Evolutionary conservation across 1,140 invertebrate genomes (phyloP), one percentile per base, ranked within the genome.

Genomic region (Cyclina sinensis): DNA sequence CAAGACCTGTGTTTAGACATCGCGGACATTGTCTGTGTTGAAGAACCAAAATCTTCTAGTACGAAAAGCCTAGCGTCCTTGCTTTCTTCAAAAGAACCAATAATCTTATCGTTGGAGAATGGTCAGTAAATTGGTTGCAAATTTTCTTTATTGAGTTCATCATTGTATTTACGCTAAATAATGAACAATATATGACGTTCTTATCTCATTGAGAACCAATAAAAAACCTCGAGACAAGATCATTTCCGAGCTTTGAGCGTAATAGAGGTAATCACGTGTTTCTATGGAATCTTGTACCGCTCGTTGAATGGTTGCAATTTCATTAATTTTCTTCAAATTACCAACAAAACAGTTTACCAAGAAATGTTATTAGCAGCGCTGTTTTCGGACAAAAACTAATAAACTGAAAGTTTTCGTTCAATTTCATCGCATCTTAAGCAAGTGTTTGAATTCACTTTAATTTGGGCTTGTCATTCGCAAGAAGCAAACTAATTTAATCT

Each of bases 361-460:
- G 80, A 83, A 83, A 68, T 46, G 80, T 43, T 68, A 83, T 83
- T 83, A 68, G 21, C 39, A 68, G 39, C 80, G 59, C 80, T 68
- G 80, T 68, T 83, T 83, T 79, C 62, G 80, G 80, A 83, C 80
- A 83, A 83, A 83, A 83, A 30, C 80, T 83, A 83, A 83, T 83
- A 83, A 83, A 68, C 80, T 9, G 39, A 43, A 83, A 83, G 24
- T 32, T 68, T 39, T 83, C 80, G 57, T 43, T 70, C 57, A 83
- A 83, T 83, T 83, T 65, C 80, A 68, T 65, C 37, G 24, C 39
- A 83, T 83, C 62, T 83, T 32, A 68, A 68, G 21, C 57, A 68
- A 65, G 80, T 65, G 30, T 83, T 83, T 68, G 80, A 83, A 83
- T 74, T 83, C 80, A 37, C 32, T 83, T 83, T 83, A 83, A 83